phyloP scores from a whole-genome alignment of 2,797 vertebrate species.

The Carcharodon carcharias region DNA sequence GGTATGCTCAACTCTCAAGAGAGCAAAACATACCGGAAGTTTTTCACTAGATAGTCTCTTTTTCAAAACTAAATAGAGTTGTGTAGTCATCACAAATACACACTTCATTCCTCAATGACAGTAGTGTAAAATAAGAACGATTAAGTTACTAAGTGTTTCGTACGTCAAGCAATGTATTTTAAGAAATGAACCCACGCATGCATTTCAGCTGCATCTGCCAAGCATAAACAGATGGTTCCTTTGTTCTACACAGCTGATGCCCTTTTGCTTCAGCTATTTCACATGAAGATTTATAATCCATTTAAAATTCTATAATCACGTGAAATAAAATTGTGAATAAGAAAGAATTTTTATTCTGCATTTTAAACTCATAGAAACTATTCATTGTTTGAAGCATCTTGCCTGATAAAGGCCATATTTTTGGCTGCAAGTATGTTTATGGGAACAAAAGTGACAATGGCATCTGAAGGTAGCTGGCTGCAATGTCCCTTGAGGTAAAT shows the following conservation, averaged over 20 bases:
- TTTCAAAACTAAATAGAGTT: neutral
- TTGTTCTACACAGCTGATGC: slow-evolving; percentile 29
- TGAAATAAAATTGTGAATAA: neutral
- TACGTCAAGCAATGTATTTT: slow-evolving; percentile 19
- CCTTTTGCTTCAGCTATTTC: neutral
- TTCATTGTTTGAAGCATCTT: neutral
- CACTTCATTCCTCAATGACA: slow-evolving; percentile 10
- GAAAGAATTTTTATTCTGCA: neutral
- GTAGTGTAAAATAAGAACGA: neutral
- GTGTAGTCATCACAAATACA: neutral
- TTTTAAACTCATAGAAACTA: neutral
- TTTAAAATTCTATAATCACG: neutral
- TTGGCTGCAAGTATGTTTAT: neutral
- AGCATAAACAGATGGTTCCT: slow-evolving; percentile 18
- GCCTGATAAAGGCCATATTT: neutral
- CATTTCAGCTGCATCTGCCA: slow-evolving; percentile 29
- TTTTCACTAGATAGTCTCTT: neutral
- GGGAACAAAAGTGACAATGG: neutral
- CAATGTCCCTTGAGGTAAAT: neutral
- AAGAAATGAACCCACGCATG: slow-evolving; percentile 10
- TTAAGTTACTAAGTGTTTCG: neutral
- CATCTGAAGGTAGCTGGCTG: neutral
- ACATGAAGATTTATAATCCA: neutral
- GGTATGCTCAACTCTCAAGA: neutral
- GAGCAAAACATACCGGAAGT: neutral